Conservation (phyloP, 2,888 invertebrate species). For the Lithophane leautieri region DNA sequence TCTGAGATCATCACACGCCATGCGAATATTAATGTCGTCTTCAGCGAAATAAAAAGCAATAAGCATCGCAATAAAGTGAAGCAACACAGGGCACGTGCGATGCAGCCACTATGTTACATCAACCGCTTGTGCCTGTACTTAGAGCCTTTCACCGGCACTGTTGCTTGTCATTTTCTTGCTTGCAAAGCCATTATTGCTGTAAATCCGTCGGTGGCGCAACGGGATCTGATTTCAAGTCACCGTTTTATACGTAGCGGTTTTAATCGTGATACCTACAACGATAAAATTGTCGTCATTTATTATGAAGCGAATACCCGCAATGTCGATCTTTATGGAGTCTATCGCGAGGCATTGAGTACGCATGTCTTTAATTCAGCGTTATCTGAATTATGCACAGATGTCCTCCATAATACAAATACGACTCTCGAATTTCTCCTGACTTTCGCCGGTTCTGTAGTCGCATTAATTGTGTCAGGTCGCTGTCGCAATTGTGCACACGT, state of each 20-base stretch:
- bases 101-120: constrained; percentile 78
- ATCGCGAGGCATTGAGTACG: constrained; percentile 28
- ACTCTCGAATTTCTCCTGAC: constrained; percentile 80
- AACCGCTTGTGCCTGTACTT: constrained; percentile 74
- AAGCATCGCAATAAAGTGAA: constrained; percentile 66
- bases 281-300: constrained; percentile 54
- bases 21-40: constrained; percentile 68
- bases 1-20: constrained; percentile 70
- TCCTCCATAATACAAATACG: constrained; percentile 61
- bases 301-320: constrained; percentile 41
- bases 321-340: constrained; percentile 46
- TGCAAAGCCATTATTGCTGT: constrained; percentile 76
- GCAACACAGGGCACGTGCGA: constrained; percentile 73
- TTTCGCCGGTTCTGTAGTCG: constrained; percentile 76
- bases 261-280: constrained; percentile 56
- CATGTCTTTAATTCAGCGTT: constrained; percentile 49
- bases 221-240: constrained; percentile 70
- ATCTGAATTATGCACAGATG: constrained; percentile 59
- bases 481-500: constrained; percentile 68
- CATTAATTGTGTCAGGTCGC: constrained; percentile 75
- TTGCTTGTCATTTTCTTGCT: constrained; percentile 81
- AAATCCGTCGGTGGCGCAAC: constrained; percentile 73
- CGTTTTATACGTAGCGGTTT: constrained; percentile 64
- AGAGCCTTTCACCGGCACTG: constrained; percentile 82
- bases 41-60: constrained; percentile 65